Evolutionary conservation across 2,888 invertebrate genomes (phyloP), one percentile per base, ranked within the genome.

Genomic region (Itoplectis maculator): DNA sequence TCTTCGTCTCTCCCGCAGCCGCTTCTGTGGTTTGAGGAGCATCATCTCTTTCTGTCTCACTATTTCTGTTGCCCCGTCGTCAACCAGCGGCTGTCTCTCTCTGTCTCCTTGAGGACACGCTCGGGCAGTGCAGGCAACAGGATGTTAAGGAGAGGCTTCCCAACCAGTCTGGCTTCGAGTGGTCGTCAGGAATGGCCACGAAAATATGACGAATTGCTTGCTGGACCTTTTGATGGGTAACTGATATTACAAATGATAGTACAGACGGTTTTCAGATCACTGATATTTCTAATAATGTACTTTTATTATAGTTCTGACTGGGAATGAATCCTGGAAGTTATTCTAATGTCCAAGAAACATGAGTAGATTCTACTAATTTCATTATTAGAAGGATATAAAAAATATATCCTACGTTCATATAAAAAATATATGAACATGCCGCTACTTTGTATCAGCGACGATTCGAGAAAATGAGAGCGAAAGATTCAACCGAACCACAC

Each of bases 71-170:
- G 29, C 29, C 5, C 72, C 79, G 69, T 82, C 74, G 69, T 75
- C 79, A 72, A n/a, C 51, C 73, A 42, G 45, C 37, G 35, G 35
- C 59, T 47, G 35, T 18, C 45, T 56, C 63, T 23, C 56, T 23
- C 29, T 56, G 59, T 79, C 78, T 78, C 74, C 7, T 73, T 40
- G 82, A 56, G 63, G 54, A 42, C 72, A 45, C 65, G 66, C 81
- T 29, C 65, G 76, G 54, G 51, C 76, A 72, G 75, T 59, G 54
- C 66, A 69, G 73, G 72, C 59, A 72, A 76, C 80, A 66, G 75
- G 70, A 75, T 68, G 61, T 72, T 69, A 72, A 80, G 76, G 82
- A 77, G 82, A 18, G n/a, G n/a, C n/a, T 54, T 73, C 51, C 9
- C 23, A 61, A 40, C 20, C 63, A 47, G 37, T 59, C 65, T 66